These are phyloP conservation scores for Mesochorus sp. DNA, from an alignment of 2,888 invertebrate species.

Conservation along the genomic window DNA sequence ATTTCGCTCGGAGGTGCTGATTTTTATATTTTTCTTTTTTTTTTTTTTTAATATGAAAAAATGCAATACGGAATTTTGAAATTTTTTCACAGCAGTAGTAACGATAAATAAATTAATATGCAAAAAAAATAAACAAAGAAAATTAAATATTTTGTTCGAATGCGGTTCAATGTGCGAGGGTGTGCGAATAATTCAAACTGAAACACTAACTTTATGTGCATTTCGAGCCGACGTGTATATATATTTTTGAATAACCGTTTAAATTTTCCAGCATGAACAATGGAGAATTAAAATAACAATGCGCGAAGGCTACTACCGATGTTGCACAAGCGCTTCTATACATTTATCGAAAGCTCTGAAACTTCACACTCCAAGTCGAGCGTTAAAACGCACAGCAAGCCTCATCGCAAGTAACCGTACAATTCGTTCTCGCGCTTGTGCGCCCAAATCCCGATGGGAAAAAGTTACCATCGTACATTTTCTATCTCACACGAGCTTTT, in stretches of 20 bases:
- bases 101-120: too few relatives aligned
- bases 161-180: too few relatives aligned
- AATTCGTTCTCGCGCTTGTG: conserved; percentile 19
- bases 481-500: conserved; percentile 32
- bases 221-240: conserved; percentile 2
- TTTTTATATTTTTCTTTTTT: too few relatives aligned
- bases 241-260: conserved; percentile 50
- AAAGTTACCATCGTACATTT: conserved; percentile 31
- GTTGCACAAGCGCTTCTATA: not conserved
- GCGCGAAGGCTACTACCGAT: conserved; percentile 47
- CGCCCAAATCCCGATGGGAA: not conserved
- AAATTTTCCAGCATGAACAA: conserved; percentile 62
- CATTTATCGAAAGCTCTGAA: conserved; percentile 57
- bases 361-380: conserved; percentile 64
- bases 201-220: too few relatives aligned
- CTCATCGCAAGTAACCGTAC: conserved; percentile 22
- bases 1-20: too few relatives aligned
- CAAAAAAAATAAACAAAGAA: too few relatives aligned
- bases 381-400: conserved; percentile 62
- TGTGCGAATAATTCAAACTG: too few relatives aligned
- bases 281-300: conserved; percentile 66
- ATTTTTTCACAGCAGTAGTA: too few relatives aligned
- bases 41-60: too few relatives aligned
- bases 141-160: too few relatives aligned
- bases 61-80: too few relatives aligned